Evolutionary conservation across 2,888 invertebrate genomes (phyloP).

Genomic region (Therioaphis trifolii): DNA sequence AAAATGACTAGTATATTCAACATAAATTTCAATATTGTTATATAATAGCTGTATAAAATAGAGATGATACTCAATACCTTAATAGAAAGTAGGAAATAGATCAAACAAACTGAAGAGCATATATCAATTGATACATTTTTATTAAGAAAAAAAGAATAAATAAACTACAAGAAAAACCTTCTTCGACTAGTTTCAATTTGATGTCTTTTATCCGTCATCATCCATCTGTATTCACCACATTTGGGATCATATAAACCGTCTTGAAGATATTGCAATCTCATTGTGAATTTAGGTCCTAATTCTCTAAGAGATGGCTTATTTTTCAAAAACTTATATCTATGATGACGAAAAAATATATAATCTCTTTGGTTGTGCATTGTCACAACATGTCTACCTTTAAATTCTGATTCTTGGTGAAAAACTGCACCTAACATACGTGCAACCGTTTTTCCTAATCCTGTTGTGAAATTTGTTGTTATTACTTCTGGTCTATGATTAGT

Average conservation of each 20-base stretch:
- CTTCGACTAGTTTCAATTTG: slow-evolving; percentile 93
- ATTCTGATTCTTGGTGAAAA: slow-evolving; percentile 96
- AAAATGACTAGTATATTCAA: no score
- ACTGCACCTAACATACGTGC: slow-evolving; percentile 93
- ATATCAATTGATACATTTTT: no score
- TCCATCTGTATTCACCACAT: slow-evolving; percentile 97
- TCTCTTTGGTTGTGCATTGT: slow-evolving; percentile 99
- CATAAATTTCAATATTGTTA: no score
- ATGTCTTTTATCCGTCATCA: slow-evolving; percentile 88
- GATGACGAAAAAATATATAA: slow-evolving; percentile 98
- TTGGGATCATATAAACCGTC: slow-evolving; percentile 98
- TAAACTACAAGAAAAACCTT: slow-evolving; percentile 86
- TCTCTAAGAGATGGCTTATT: slow-evolving; percentile 77
- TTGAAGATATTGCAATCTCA: slow-evolving; percentile 91
- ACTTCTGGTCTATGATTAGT: slow-evolving; percentile 93
- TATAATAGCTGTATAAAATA: no score
- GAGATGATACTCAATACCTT: no score
- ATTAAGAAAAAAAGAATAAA: no score
- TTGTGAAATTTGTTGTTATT: slow-evolving; percentile 94
- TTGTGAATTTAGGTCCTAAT: slow-evolving; percentile 96
- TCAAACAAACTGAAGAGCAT: no score
- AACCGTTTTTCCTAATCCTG: slow-evolving; percentile 89
- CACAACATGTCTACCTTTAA: slow-evolving; percentile 89
- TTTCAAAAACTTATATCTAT: slow-evolving; percentile 74
- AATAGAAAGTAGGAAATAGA: no score